Conservation (phyloP, 1,140 invertebrate genomes). For the Ceratina calcarata region DNA sequence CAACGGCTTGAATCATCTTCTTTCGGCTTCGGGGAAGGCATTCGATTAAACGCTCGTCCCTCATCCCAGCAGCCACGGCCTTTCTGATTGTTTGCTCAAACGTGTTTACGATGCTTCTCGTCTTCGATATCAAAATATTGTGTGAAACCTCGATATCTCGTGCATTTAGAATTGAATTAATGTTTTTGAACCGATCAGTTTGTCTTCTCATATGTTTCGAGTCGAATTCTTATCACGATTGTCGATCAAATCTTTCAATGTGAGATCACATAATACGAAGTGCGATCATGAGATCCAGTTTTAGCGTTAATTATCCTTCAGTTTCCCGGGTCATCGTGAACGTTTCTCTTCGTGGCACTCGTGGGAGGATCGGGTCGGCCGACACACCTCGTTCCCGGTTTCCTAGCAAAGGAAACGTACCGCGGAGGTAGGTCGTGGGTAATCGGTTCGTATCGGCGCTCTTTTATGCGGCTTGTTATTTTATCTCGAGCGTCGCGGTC, state of each 20-base stretch:
- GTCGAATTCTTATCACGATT: not conserved
- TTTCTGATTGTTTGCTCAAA: slow-evolving; percentile 10
- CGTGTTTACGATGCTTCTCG: not conserved
- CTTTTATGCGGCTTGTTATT: slow-evolving; percentile 66
- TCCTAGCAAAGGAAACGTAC: slow-evolving; percentile 13
- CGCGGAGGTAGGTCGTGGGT: slow-evolving; percentile 61
- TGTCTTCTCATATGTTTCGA: too few relatives aligned
- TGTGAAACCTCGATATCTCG: too few relatives aligned
- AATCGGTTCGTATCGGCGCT: slow-evolving; percentile 63
- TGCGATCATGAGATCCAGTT: not conserved
- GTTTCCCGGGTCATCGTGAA: not conserved
- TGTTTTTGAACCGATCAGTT: too few relatives aligned
- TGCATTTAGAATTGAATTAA: too few relatives aligned
- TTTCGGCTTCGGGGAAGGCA: slow-evolving; percentile 35
- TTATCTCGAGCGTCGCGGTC: slow-evolving; percentile 62
- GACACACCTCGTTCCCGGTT: slow-evolving; percentile 36
- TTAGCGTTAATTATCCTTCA: not conserved
- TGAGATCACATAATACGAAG: too few relatives aligned
- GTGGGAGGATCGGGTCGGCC: slow-evolving; percentile 56
- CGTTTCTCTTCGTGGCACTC: slow-evolving; percentile 13
- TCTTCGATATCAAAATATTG: not conserved
- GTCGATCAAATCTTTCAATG: not conserved
- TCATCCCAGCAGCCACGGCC: not conserved
- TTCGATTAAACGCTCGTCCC: slow-evolving; percentile 33
- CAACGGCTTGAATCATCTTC: slow-evolving; percentile 29